Conservation (phyloP, 2,797 vertebrate species). For the Mus minutoides region DNA sequence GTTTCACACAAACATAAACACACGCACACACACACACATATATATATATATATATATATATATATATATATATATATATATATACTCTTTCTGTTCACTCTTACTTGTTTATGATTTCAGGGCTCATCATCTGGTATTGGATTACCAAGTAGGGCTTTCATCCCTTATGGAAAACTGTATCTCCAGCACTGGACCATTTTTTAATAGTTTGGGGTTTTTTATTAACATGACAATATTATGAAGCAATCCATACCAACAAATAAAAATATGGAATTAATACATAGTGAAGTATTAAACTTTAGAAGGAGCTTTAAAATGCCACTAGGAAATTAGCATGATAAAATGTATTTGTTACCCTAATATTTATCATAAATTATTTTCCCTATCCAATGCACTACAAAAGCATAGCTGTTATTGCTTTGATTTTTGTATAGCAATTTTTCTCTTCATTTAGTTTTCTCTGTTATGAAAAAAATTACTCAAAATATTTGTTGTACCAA, state of each 20-base stretch:
- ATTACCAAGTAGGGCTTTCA: not conserved
- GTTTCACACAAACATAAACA: not conserved
- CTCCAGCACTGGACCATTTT: not conserved
- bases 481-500: not conserved
- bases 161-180: not conserved
- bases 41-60: rapidly evolving
- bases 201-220: conserved; percentile 66
- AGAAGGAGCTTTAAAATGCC: not conserved
- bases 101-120: not conserved
- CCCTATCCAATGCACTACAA: not conserved
- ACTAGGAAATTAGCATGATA: not conserved
- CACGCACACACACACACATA: not conserved
- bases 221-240: conserved; percentile 44
- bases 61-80: not conserved
- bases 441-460: not conserved
- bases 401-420: not conserved
- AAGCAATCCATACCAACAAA: conserved; percentile 34
- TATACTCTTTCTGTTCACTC: not conserved
- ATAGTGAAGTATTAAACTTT: not conserved
- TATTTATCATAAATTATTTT: not conserved
- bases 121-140: not conserved
- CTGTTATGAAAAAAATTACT: not conserved
- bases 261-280: not conserved
- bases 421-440: not conserved
- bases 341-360: not conserved